Evolutionary conservation across 1,140 invertebrate genomes (phyloP).

Genomic region (Drosophila mayri): DNA sequence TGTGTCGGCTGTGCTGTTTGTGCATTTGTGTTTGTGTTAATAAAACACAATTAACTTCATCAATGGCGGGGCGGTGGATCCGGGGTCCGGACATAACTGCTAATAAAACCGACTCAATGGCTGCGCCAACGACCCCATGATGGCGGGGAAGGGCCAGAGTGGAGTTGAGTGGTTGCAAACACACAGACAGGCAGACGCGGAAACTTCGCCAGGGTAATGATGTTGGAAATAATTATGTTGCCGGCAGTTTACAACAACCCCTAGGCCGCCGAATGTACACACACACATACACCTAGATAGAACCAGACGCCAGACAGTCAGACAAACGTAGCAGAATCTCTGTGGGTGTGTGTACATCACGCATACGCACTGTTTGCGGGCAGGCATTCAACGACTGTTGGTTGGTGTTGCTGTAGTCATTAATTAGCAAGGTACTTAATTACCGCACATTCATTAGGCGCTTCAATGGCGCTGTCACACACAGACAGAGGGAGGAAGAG

Average conservation of each 20-base stretch:
- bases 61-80: slow-evolving; percentile 67
- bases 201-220: slow-evolving; percentile 58
- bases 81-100: slow-evolving; percentile 70
- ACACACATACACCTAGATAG: slow-evolving; percentile 1
- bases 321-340: neutral
- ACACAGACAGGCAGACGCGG: slow-evolving; percentile 24
- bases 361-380: slow-evolving; percentile 70
- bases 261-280: slow-evolving; percentile 23
- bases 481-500: slow-evolving; percentile 2
- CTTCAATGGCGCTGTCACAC: slow-evolving; percentile 71
- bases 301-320: slow-evolving; percentile 22
- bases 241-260: slow-evolving; percentile 59
- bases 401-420: slow-evolving; percentile 78
- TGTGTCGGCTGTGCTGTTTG: slow-evolving; percentile 62
- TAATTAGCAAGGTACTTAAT: slow-evolving; percentile 85
- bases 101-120: slow-evolving; percentile 79
- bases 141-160: neutral
- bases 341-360: slow-evolving; percentile 45
- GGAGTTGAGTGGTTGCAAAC: slow-evolving; percentile 39
- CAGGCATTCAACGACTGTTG: slow-evolving; percentile 64
- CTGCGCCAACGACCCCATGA: slow-evolving; percentile 62
- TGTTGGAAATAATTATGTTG: slow-evolving; percentile 67
- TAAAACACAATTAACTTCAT: slow-evolving; percentile 85
- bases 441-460: slow-evolving; percentile 84
- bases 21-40: slow-evolving; percentile 84